phyloP scores from a whole-genome alignment of 2,113 vertebrate species.

The Silurus meridionalis region DNA sequence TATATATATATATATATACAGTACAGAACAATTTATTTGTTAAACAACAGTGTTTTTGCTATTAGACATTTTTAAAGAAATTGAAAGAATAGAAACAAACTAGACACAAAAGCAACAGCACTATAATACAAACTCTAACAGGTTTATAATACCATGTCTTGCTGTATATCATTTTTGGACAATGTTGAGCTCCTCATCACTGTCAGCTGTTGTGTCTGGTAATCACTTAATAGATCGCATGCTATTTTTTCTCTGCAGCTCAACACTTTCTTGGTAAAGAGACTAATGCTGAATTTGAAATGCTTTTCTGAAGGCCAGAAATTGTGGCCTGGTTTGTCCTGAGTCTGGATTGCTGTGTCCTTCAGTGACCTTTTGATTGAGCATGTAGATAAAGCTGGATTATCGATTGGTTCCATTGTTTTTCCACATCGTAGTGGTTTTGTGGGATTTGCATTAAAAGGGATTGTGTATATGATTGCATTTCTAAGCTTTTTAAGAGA shows the following conservation, averaged over 20 bases:
- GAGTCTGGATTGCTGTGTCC: not conserved
- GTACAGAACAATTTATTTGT: not conserved
- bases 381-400: not conserved
- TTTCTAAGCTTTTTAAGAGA: slow-evolving; percentile 27
- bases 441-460: not conserved
- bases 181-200: slow-evolving; percentile 46
- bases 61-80: not conserved
- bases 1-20: no score
- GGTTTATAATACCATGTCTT: slow-evolving; percentile 7
- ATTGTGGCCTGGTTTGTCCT: not conserved
- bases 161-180: slow-evolving; percentile 27
- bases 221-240: slow-evolving; percentile 30
- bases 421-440: not conserved
- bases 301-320: not conserved
- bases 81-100: no score
- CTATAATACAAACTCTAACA: not conserved
- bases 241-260: slow-evolving; percentile 44
- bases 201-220: slow-evolving; percentile 66
- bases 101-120: not conserved
- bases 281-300: slow-evolving; percentile 9
- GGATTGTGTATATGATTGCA: not conserved
- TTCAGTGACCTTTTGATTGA: slow-evolving; percentile 8
- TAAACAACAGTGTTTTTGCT: not conserved
- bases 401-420: slow-evolving; percentile 9
- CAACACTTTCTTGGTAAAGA: slow-evolving; percentile 10